Base-by-base conservation (phyloP, 2,113 vertebrate species). In the Thalassarche chlororhynchos region DNA sequence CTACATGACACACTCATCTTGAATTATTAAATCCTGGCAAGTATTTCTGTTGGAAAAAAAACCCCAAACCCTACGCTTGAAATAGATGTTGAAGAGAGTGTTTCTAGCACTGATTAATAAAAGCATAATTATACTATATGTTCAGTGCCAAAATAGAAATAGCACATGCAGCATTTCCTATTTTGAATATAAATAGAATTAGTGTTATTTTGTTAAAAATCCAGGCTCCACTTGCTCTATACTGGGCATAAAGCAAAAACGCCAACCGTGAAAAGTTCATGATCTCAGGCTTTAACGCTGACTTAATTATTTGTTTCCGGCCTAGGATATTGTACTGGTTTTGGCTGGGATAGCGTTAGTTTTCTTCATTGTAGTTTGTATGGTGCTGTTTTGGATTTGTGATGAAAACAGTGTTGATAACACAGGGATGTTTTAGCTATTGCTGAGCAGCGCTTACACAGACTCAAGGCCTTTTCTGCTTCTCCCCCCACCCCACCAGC, bases 31-130 rank as follows among this genome's bases (percentile, higher is more conserved):
- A 87, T 34, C 14, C 81, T 80, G 31, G n/a, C 29, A 95, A 93
- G 34, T 60, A 90, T 58, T 95, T 95, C 36, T 91, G 38, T 31
- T 44, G 15, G 12, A 4, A 85, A 81, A 81, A 95, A 85, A 75
- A 8, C 0, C 6, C 17, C 58, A 87, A 90, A 66, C 5, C 13
- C 49, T 77, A 55, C 34, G 52, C 42, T 95, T 80, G 31, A 97
- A 92, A 89, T 76, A 82, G 85, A 94, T 69, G 14, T 79, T 89
- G 84, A 96, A 94, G 47, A 90, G 72, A 86, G 55, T 87, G 34
- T 93, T 95, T 95, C 89, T 76, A 94, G 38, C 64, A 82, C 86
- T 92, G 95, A 93, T 96, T 96, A 97, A 92, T 97, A 95, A 93
- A 94, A 96, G 87, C 62, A 62, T 96, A 92, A 97, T 96, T 97